phyloP scores from a whole-genome alignment of 2,888 invertebrate genomes.

The Agrilus biguttatus region DNA sequence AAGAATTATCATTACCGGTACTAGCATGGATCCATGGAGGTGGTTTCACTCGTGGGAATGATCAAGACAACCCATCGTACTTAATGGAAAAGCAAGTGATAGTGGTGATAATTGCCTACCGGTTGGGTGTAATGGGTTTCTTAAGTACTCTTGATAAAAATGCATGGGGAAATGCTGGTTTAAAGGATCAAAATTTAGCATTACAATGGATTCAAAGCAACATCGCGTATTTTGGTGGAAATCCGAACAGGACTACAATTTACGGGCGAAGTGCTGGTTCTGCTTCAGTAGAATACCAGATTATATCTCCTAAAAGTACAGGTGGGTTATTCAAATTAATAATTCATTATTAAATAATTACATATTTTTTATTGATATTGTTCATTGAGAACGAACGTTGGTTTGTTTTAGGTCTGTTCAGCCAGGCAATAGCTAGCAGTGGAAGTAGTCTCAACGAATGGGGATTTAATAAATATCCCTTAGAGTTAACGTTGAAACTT shows the following conservation, averaged over 20 bases:
- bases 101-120: slow-evolving; percentile 10
- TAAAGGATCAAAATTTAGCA: slow-evolving; percentile 9
- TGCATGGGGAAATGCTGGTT: slow-evolving; percentile 12
- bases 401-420: slow-evolving; percentile 9
- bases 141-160: slow-evolving; percentile 12
- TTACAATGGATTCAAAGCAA: slow-evolving; percentile 9
- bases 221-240: slow-evolving; percentile 11
- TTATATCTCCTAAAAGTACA: slow-evolving; percentile 6
- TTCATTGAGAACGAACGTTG: background rate
- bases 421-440: slow-evolving; percentile 10
- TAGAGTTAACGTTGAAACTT: slow-evolving; percentile 6
- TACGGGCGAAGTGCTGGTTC: slow-evolving; percentile 11
- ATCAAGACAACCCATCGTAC: background rate
- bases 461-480: slow-evolving; percentile 6
- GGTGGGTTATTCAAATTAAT: background rate
- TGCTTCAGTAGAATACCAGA: slow-evolving; percentile 8
- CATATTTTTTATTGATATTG: too few species aligned
- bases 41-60: too few species aligned
- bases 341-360: too few species aligned
- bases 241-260: slow-evolving; percentile 9
- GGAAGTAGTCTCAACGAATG: slow-evolving; percentile 10
- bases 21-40: too few species aligned
- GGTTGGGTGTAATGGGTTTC: slow-evolving; percentile 11
- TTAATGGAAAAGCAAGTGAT: slow-evolving; percentile 14
- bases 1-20: too few species aligned